phyloP scores from a whole-genome alignment of 1,140 invertebrate species.

The Apocrypta bakeri region DNA sequence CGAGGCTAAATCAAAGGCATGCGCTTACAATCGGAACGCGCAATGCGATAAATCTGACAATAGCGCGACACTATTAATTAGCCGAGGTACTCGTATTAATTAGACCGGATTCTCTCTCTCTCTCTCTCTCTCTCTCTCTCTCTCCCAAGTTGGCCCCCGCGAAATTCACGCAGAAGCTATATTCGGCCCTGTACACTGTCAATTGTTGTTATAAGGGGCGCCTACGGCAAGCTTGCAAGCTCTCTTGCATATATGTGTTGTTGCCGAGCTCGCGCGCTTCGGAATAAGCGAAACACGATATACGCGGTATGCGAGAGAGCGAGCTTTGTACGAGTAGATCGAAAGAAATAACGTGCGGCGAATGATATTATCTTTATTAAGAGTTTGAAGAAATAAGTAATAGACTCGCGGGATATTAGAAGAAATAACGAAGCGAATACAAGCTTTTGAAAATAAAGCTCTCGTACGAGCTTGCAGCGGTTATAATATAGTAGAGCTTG shows the following conservation, averaged over 20 bases:
- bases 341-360: not conserved
- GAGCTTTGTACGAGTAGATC: not conserved
- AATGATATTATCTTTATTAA: not conserved
- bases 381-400: too few relatives aligned
- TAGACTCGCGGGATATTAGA: not conserved
- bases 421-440: not conserved
- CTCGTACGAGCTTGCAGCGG: not conserved
- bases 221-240: not conserved
- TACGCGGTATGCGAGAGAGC: not conserved
- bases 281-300: not conserved
- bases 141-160: not conserved
- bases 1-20: slow-evolving; percentile 36
- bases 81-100: slow-evolving; percentile 44
- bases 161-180: not conserved
- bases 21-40: slow-evolving; percentile 25
- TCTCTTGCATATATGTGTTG: not conserved
- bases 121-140: not conserved
- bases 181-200: not conserved
- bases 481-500: not conserved
- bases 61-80: slow-evolving; percentile 46
- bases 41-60: slow-evolving; percentile 44
- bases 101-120: slow-evolving; percentile 39
- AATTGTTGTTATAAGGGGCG: slow-evolving; percentile 25
- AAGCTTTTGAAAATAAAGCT: not conserved
- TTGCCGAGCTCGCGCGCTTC: too few relatives aligned